Evolutionary conservation across 2,888 invertebrate species (phyloP).

Genomic region (Dynastes grantii): DNA sequence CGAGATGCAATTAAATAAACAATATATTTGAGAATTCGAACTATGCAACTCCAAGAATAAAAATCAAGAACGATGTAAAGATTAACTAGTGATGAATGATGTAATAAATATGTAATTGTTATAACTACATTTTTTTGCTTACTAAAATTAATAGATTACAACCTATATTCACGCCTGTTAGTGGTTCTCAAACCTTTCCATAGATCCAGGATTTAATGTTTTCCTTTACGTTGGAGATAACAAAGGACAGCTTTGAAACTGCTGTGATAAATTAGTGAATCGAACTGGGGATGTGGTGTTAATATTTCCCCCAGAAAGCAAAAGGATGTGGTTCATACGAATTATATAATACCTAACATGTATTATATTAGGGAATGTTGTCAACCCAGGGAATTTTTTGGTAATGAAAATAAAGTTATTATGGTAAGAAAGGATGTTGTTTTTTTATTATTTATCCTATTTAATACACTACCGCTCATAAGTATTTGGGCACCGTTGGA

Average conservation of each 20-base stretch:
- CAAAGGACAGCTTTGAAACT: too few relatives aligned
- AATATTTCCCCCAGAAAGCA: not conserved
- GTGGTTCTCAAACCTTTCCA: not conserved
- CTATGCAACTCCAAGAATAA: too few relatives aligned
- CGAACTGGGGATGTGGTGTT: not conserved
- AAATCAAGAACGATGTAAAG: conserved; percentile 13
- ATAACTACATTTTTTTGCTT: not conserved
- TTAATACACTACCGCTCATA: too few relatives aligned
- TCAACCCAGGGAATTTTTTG: conserved; percentile 47
- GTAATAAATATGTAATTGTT: conserved; percentile 16
- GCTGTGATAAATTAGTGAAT: too few relatives aligned
- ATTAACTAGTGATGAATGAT: conserved; percentile 22
- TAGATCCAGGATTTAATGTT: too few relatives aligned
- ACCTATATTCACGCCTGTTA: not conserved
- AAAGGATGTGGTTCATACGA: not conserved
- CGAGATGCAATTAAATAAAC: not conserved
- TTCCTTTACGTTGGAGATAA: too few relatives aligned
- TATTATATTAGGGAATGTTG: conserved; percentile 39
- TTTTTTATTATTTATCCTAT: not conserved
- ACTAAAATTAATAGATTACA: not conserved
- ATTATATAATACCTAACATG: conserved; percentile 17
- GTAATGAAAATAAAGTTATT: conserved; percentile 43
- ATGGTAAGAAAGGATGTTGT: conserved; percentile 2
- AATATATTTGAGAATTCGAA: too few relatives aligned
- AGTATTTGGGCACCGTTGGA: too few relatives aligned